phyloP scores from a whole-genome alignment of 2,113 vertebrate genomes.

The Mystacornis crossleyi region DNA sequence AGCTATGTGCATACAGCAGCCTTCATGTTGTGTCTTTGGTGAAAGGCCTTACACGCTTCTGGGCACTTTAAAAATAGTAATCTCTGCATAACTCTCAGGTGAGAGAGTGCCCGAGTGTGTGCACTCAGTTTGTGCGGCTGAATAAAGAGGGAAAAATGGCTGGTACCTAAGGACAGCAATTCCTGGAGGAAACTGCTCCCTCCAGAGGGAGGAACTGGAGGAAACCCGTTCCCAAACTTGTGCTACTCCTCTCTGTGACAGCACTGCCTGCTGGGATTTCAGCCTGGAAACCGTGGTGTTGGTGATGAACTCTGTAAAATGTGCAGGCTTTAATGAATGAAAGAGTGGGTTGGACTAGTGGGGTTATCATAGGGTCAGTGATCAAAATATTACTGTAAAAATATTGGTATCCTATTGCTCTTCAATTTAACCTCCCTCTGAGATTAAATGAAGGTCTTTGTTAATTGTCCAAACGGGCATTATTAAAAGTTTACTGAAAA shows the following conservation, averaged over 20 bases:
- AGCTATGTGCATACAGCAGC: background rate
- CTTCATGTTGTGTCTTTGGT: background rate
- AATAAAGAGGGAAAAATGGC: background rate
- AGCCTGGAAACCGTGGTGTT: background rate
- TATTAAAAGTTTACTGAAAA: background rate
- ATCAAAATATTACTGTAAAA: background rate
- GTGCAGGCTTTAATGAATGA: background rate
- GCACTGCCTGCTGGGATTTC: background rate
- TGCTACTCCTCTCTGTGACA: background rate
- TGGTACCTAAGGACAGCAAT: background rate
- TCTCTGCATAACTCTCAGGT: background rate
- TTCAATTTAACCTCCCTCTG: background rate
- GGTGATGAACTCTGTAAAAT: background rate
- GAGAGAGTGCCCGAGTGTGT: background rate
- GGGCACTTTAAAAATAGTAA: background rate
- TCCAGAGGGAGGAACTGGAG: background rate
- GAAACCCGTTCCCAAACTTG: background rate
- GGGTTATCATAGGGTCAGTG: background rate
- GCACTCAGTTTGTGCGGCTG: background rate
- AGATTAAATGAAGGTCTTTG: background rate
- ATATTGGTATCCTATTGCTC: background rate
- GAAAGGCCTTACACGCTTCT: background rate
- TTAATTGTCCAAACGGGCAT: background rate
- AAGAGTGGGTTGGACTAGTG: background rate
- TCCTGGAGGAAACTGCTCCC: background rate